phyloP scores from a whole-genome alignment of 2,797 vertebrate species.

The Huso huso region DNA sequence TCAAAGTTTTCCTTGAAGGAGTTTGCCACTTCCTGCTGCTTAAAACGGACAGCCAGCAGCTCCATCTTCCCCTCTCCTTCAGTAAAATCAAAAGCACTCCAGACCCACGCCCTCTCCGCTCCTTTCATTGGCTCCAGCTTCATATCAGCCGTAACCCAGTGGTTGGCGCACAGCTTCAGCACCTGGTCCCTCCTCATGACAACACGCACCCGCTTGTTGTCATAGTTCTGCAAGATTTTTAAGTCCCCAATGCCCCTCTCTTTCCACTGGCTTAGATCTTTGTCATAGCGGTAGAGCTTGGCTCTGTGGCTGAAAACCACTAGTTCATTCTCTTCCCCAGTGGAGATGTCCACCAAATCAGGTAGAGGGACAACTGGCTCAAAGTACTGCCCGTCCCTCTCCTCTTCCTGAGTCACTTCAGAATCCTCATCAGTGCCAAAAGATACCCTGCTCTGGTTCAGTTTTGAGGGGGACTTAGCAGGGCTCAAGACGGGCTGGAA shows the following conservation, averaged over 20 bases:
- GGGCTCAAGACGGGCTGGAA: constrained; percentile 92
- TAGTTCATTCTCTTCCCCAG: constrained; percentile 92
- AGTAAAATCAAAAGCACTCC: constrained; percentile 89
- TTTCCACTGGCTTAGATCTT: constrained; percentile 85
- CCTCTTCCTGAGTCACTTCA: constrained; percentile 84
- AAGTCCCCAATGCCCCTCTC: constrained; percentile 95
- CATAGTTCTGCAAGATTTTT: constrained; percentile 85
- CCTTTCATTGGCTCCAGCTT: constrained; percentile 91
- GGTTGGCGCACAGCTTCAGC: constrained; percentile 94
- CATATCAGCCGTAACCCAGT: constrained; percentile 82
- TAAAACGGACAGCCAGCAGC: constrained; percentile 89
- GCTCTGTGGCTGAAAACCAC: constrained; percentile 89
- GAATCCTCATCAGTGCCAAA: constrained; percentile 88
- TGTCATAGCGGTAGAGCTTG: constrained; percentile 93
- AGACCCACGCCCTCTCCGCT: constrained; percentile 88
- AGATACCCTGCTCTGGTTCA: constrained; percentile 81
- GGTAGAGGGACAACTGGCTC: constrained; percentile 92
- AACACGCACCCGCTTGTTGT: constrained; percentile 77
- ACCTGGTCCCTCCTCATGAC: constrained; percentile 98
- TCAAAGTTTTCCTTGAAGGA: constrained; percentile 86
- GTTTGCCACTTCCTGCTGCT: constrained; percentile 82
- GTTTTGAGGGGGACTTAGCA: constrained; percentile 84
- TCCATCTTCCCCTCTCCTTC: constrained; percentile 83
- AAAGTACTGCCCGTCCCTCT: constrained; percentile 88
- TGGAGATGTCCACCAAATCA: constrained; percentile 84